Evolutionary conservation across 2,797 vertebrate genomes (phyloP).

Genomic region (Alauda arvensis): DNA sequence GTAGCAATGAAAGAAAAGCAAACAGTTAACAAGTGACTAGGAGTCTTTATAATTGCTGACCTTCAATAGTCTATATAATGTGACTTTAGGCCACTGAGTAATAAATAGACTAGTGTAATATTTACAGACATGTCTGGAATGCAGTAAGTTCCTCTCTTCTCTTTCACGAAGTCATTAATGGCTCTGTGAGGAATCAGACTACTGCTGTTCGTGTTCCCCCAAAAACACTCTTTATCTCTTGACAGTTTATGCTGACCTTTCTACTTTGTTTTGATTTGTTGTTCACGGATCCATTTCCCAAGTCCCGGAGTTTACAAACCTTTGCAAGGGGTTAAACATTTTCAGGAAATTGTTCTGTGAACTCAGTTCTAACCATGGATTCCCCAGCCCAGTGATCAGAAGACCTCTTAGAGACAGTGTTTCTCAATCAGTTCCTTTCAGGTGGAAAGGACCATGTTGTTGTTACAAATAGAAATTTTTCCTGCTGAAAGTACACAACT

Average conservation of each 20-base stretch:
- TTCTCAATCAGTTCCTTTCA: constrained; percentile 30
- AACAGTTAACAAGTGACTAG: constrained; percentile 67
- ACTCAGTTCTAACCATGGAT: background rate
- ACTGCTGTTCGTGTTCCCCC: background rate
- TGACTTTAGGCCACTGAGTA: constrained; percentile 53
- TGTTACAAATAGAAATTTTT: constrained; percentile 3
- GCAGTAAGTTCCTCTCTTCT: constrained; percentile 29
- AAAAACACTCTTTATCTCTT: constrained; percentile 34
- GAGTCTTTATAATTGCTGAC: constrained; percentile 46
- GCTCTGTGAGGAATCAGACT: background rate
- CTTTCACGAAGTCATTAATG: constrained; percentile 25
- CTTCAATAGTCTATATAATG: constrained; percentile 51
- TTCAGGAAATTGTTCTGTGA: constrained; percentile 11
- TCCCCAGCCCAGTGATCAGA: background rate
- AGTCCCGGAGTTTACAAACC: background rate
- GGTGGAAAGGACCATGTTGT: background rate
- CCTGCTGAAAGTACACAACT: constrained; percentile 1
- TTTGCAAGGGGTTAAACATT: constrained; percentile 29
- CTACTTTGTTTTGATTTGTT: constrained; percentile 16
- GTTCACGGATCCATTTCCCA: background rate
- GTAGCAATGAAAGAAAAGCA: constrained; percentile 54
- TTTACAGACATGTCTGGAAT: constrained; percentile 60
- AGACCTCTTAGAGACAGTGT: background rate
- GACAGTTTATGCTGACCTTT: constrained; percentile 13
- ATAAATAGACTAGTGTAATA: constrained; percentile 58